These are phyloP conservation scores for Eulemur rubriventer DNA, from an alignment of 2,797 vertebrate genomes.

Conservation along the genomic window DNA sequence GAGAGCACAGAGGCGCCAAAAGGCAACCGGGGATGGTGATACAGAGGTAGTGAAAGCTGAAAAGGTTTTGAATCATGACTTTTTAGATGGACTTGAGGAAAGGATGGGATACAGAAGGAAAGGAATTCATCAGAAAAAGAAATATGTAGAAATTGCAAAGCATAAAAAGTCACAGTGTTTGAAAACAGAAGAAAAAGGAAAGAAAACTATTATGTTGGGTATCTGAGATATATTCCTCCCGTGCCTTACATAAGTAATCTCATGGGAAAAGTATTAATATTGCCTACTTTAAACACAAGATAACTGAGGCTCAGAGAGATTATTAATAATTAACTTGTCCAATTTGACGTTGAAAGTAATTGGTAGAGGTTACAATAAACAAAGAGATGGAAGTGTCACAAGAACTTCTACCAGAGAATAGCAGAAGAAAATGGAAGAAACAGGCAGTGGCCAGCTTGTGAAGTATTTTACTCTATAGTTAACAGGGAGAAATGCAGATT, in stretches of 20 bases:
- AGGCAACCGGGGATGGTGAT: not conserved
- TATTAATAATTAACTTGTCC: not conserved
- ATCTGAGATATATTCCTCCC: not conserved
- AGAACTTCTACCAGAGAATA: not conserved
- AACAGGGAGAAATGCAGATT: not conserved
- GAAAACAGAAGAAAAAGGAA: not conserved
- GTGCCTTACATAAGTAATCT: not conserved
- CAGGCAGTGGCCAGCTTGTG: not conserved
- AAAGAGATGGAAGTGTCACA: not conserved
- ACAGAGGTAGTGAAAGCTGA: not conserved
- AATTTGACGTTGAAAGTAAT: not conserved
- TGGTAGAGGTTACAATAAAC: not conserved
- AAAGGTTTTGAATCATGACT: constrained; percentile 22
- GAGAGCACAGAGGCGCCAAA: not conserved
- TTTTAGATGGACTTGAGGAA: not conserved
- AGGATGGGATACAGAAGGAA: not conserved
- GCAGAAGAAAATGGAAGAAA: not conserved
- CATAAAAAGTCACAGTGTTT: not conserved
- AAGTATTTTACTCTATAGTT: not conserved
- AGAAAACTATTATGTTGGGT: not conserved
- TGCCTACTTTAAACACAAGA: not conserved
- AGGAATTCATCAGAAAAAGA: not conserved
- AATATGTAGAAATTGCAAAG: not conserved
- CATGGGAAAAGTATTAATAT: not conserved
- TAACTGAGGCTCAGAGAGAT: not conserved